phyloP scores from a whole-genome alignment of 2,113 vertebrate species.

The Herpetotheres cachinnans region DNA sequence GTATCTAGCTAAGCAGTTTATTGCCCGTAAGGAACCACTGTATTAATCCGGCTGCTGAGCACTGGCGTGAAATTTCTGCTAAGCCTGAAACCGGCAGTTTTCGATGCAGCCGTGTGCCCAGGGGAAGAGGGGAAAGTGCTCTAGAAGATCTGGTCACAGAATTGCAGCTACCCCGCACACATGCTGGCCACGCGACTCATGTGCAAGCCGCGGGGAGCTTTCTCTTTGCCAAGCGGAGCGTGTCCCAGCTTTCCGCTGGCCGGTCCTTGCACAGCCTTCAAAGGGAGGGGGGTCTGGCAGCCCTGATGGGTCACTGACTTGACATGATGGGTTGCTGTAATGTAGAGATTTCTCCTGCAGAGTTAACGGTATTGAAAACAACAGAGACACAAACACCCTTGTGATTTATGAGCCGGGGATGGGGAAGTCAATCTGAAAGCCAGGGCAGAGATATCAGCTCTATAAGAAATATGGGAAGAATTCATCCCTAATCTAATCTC shows the following conservation, averaged over 20 bases:
- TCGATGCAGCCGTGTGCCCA: not conserved
- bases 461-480: conserved; percentile 54
- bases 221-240: not conserved
- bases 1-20: not conserved
- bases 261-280: not conserved
- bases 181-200: not conserved
- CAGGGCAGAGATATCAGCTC: conserved; percentile 12
- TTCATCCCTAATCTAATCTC: conserved; percentile 60
- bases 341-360: not conserved
- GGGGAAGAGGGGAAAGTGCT: not conserved
- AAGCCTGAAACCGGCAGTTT: not conserved
- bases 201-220: not conserved
- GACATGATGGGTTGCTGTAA: not conserved
- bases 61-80: not conserved
- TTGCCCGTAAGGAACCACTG: not conserved
- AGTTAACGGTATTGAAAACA: not conserved
- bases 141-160: not conserved
- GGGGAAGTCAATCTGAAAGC: not conserved
- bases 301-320: not conserved
- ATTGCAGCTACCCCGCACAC: rapidly evolving
- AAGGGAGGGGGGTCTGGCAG: not conserved
- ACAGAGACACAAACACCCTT: not conserved
- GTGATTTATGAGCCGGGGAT: not conserved
- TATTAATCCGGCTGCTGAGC: not conserved
- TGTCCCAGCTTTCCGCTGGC: not conserved